Percentiles rank a stretch among this genome's conserved stretches.
Evolutionary conservation across 2,888 invertebrate genomes (phyloP).

Genomic region (Philhelius pedissequus): DNA sequence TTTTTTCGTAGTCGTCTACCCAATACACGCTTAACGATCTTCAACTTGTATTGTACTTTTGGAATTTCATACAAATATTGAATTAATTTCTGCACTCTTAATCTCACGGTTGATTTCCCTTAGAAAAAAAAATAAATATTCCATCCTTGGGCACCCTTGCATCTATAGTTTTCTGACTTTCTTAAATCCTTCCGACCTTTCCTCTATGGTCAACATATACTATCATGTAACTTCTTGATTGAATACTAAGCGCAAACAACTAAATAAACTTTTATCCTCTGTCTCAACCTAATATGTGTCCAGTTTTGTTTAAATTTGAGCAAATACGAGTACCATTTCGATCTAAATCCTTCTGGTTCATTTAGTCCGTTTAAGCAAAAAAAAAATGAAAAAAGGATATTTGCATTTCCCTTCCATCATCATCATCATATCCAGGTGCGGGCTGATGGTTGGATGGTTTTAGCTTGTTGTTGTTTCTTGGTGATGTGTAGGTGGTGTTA

Average conservation of each 20-base stretch:
- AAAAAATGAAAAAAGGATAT: slow-evolving; percentile 54
- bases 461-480: neutral
- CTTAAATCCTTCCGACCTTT: neutral
- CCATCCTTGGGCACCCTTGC: neutral
- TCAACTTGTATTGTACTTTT: too few species aligned
- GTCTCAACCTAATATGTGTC: slow-evolving; percentile 15
- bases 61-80: too few species aligned
- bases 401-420: slow-evolving; percentile 58
- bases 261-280: slow-evolving; percentile 30
- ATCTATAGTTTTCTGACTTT: neutral
- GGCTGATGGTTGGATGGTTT: slow-evolving; percentile 30
- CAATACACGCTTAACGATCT: too few species aligned
- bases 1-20: too few species aligned
- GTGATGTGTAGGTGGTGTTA: slow-evolving; percentile 59
- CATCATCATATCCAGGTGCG: slow-evolving; percentile 31
- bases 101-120: neutral
- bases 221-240: slow-evolving; percentile 18
- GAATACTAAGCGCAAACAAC: slow-evolving; percentile 39
- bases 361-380: slow-evolving; percentile 23
- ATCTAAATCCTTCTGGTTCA: slow-evolving; percentile 60
- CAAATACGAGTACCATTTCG: neutral
- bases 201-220: slow-evolving; percentile 18
- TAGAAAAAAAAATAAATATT: neutral
- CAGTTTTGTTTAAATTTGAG: slow-evolving; percentile 1
- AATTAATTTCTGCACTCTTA: neutral